Conservation (phyloP, 2,888 invertebrate genomes). For the Eubasilissa splendida region DNA sequence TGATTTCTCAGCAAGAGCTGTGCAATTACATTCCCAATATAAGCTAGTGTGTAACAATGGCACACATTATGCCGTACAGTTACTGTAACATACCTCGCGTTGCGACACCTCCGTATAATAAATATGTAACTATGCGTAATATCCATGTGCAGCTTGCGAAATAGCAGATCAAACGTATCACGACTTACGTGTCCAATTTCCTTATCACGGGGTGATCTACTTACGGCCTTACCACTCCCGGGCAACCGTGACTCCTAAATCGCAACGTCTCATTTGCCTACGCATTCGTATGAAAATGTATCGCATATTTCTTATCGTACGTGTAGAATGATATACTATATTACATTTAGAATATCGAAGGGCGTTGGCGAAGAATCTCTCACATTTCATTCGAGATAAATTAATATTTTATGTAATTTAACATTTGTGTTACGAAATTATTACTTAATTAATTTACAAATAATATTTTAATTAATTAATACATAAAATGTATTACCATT, state of each 20-base stretch:
- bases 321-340: too few relatives aligned
- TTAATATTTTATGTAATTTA: too few relatives aligned
- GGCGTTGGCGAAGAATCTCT: too few relatives aligned
- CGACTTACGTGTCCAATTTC: conserved; percentile 51
- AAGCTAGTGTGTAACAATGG: conserved; percentile 11
- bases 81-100: conserved; percentile 12
- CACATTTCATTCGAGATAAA: too few relatives aligned
- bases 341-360: too few relatives aligned
- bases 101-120: conserved; percentile 9
- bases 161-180: conserved; percentile 55
- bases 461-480: too few relatives aligned
- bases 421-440: too few relatives aligned
- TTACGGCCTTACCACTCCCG: conserved; percentile 23
- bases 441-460: too few relatives aligned
- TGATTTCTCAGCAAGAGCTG: too few relatives aligned
- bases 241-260: conserved; percentile 54
- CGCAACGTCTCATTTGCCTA: conserved; percentile 1
- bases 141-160: conserved; percentile 44
- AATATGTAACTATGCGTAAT: conserved; percentile 32
- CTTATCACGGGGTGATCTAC: conserved; percentile 51
- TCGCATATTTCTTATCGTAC: not conserved
- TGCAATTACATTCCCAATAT: conserved; percentile 26
- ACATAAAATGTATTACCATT: too few relatives aligned
- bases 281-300: too few relatives aligned
- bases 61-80: conserved; percentile 3